Evolutionary conservation across 2,113 vertebrate species (phyloP), one percentile per base, ranked within the genome.

Genomic region (Blennius ocellaris): DNA sequence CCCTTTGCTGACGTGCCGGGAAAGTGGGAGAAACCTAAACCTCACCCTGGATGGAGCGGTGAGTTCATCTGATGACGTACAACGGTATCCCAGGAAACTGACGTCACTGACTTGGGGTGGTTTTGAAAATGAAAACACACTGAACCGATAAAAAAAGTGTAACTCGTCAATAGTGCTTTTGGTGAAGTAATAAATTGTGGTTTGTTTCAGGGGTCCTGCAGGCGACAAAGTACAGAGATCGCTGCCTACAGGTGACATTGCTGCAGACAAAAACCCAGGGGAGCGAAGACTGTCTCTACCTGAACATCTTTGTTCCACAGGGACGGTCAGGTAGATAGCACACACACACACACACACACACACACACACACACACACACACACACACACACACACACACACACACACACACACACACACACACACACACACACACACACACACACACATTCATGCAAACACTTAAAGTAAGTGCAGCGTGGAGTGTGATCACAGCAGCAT

Each of bases 31-130:
- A 95, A 96, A 11, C 94, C 96, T 0, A 51, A 93, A 73, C 91
- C 81, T 11, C 96, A 97, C 63, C 95, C 95, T 0, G 96, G 96
- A 74, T 98, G 96, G 96, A 57, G 86, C 54, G 96, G 96, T 98
- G 69, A 57, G 30, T 14, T 1, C 11, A 52, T 21, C 47, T 6
- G 9, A 21, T 30, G 7, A 49, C 49, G 7, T 60, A 30, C 21
- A 30, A 30, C 2, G 21, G 21, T 8, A 48, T 15, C 15, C 17
- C 17, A 8, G 6, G 0, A 43, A 41, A n/a, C 38, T 45, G 44
- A 14, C 44, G 8, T 14, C 44, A 45, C 44, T 45, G 11, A 30
- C 11, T 14, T 11, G 44, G 44, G 5, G 1, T 11, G n/a, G 54
- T 5, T 5, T 16, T 37, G 16, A 15, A 30, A 2, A 30, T 30